Evolutionary conservation across 2,888 invertebrate species (phyloP).

Genomic region (Eristalinus aeneus): DNA sequence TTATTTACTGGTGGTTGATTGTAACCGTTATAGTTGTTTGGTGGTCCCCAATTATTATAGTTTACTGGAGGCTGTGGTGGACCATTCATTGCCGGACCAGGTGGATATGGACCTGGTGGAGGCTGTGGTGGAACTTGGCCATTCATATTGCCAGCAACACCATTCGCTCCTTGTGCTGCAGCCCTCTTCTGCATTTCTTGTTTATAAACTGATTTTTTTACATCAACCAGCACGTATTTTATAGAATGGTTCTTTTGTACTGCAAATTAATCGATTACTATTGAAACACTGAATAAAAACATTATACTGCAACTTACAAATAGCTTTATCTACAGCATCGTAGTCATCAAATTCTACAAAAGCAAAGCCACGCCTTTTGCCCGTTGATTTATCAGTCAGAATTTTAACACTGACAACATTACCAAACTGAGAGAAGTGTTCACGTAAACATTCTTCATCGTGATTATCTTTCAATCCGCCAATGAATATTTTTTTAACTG

Average conservation of each 20-base stretch:
- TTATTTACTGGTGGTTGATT: slow-evolving; percentile 80
- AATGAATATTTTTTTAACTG: slow-evolving; percentile 96
- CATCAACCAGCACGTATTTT: slow-evolving; percentile 92
- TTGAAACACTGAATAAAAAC: background rate
- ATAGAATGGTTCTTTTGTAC: slow-evolving; percentile 91
- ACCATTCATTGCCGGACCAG: slow-evolving; percentile 74
- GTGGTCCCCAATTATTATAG: slow-evolving; percentile 77
- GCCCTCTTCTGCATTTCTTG: slow-evolving; percentile 87
- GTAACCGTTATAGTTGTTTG: slow-evolving; percentile 41
- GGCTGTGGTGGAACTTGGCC: slow-evolving; percentile 71
- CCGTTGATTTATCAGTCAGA: slow-evolving; percentile 95
- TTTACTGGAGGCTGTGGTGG: slow-evolving; percentile 74
- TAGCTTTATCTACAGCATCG: slow-evolving; percentile 97
- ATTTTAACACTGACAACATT: slow-evolving; percentile 91
- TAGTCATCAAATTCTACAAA: slow-evolving; percentile 99
- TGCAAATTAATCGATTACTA: slow-evolving; percentile 75
- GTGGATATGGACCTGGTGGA: slow-evolving; percentile 75
- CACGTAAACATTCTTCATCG: slow-evolving; percentile 92
- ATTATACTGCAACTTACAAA: slow-evolving; percentile 85
- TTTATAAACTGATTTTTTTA: slow-evolving; percentile 95
- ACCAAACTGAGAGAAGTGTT: slow-evolving; percentile 91
- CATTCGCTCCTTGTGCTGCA: slow-evolving; percentile 81
- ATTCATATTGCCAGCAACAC: slow-evolving; percentile 74
- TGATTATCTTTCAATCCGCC: slow-evolving; percentile 96
- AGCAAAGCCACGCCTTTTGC: slow-evolving; percentile 96